A percentile compares a stretch with the other conserved stretches of the same genome.
These are phyloP conservation scores for Mohoua ochrocephala DNA, from an alignment of 2,113 vertebrate species.

Conservation along the genomic window DNA sequence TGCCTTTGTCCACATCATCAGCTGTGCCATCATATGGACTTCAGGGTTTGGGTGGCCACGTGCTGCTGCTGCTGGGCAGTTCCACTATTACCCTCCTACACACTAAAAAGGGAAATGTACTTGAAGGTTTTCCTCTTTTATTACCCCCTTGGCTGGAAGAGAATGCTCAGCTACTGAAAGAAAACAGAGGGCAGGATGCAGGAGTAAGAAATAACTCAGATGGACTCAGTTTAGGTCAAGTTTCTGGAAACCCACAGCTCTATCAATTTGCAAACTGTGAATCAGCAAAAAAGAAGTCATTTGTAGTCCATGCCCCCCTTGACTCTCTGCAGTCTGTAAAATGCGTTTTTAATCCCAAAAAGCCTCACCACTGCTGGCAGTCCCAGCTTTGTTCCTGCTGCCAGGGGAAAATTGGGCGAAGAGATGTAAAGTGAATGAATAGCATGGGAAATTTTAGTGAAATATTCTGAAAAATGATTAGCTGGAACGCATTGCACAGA, in stretches of 20 bases:
- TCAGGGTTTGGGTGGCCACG: not conserved
- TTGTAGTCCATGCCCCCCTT: not conserved
- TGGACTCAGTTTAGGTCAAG: not conserved
- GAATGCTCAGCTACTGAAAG: not conserved
- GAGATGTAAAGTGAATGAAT: not conserved
- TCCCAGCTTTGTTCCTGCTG: not conserved
- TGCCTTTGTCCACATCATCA: not conserved
- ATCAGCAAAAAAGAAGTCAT: not conserved
- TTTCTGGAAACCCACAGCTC: not conserved
- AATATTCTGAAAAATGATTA: not conserved
- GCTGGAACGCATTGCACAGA: not conserved
- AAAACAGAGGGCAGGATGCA: not conserved
- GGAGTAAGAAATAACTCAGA: not conserved
- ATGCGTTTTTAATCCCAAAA: not conserved
- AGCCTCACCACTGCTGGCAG: not conserved
- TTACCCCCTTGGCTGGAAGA: not conserved
- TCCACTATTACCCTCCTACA: not conserved
- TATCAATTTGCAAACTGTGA: not conserved
- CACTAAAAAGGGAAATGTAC: not conserved
- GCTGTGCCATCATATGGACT: not conserved
- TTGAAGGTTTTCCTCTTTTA: not conserved
- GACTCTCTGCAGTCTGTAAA: not conserved
- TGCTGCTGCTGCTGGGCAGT: not conserved
- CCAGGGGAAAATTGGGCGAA: not conserved
- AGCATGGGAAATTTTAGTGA: not conserved